Evolutionary conservation across 2,797 vertebrate species (phyloP).

Genomic region (Bradypodion ventrale): DNA sequence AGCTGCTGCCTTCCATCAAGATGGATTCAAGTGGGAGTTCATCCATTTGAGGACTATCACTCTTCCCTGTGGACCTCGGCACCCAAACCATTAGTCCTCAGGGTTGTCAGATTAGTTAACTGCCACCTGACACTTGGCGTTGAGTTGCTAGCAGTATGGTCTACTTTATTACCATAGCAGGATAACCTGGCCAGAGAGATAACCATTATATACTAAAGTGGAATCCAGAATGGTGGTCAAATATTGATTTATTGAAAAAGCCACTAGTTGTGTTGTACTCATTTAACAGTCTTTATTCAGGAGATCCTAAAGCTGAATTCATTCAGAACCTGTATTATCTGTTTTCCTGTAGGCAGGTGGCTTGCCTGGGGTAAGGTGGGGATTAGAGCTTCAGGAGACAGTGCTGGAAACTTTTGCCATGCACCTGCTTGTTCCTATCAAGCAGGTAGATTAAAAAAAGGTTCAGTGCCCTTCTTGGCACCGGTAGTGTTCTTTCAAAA

Average conservation of each 20-base stretch:
- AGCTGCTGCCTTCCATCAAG: no score
- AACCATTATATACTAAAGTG: conserved; percentile 8
- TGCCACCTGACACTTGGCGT: no score
- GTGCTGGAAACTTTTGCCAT: conserved; percentile 61
- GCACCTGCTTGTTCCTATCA: conserved; percentile 73
- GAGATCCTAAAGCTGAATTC: conserved; percentile 50
- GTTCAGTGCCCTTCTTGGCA: conserved; percentile 57
- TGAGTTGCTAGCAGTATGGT: no score
- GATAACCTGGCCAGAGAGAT: no score
- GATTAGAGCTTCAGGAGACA: conserved; percentile 56
- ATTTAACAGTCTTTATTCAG: conserved; percentile 75
- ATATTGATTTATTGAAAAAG: conserved; percentile 66
- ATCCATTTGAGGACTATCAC: no score
- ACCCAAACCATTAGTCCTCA: no score
- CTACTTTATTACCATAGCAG: no score
- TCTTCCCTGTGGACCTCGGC: no score
- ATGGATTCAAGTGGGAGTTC: no score
- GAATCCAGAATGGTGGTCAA: conserved; percentile 62
- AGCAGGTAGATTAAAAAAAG: conserved; percentile 55
- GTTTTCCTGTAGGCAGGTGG: conserved; percentile 72
- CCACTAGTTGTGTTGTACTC: conserved; percentile 46
- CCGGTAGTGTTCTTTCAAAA: conserved; percentile 61
- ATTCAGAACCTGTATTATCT: conserved; percentile 73
- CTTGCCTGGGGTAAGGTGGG: conserved; percentile 68
- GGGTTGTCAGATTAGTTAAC: no score